phyloP scores from a whole-genome alignment of 2,888 invertebrate genomes.

The Hirtodrosophila histrioides region DNA sequence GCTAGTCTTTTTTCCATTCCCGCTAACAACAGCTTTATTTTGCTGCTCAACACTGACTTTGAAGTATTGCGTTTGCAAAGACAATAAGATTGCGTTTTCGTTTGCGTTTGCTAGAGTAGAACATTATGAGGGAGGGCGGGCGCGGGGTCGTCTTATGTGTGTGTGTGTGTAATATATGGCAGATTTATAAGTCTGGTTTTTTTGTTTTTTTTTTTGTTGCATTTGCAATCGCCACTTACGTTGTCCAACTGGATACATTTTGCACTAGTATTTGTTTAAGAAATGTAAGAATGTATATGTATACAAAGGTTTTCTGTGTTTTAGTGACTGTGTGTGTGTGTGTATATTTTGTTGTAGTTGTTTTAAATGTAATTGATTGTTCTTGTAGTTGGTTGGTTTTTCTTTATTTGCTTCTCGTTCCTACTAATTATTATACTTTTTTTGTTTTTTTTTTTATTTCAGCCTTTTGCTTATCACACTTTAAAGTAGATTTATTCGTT shows the following conservation, averaged over 20 bases:
- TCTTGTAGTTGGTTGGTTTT: conserved; percentile 52
- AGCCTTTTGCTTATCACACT: conserved; percentile 83
- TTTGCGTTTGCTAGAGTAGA: conserved; percentile 43
- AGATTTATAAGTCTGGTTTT: conserved; percentile 42
- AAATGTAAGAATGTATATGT: conserved; percentile 73
- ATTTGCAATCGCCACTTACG: conserved; percentile 85
- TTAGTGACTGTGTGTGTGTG: conserved; percentile 57
- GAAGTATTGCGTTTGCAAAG: conserved; percentile 48
- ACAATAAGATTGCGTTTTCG: conserved; percentile 9
- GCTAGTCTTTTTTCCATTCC: too few species aligned
- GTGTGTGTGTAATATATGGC: conserved; percentile 52
- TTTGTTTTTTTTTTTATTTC: conserved; percentile 75
- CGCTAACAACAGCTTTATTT: too few species aligned
- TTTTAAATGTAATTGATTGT: conserved; percentile 76
- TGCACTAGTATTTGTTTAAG: conserved; percentile 73
- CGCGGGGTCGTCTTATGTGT: conserved; percentile 4
- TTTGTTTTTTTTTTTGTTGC: conserved; percentile 15
- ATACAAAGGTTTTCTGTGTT: conserved; percentile 69
- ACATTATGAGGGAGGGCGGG: conserved; percentile 23
- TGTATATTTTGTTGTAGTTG: conserved; percentile 51
- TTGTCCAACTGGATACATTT: conserved; percentile 89
- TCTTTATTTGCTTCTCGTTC: conserved; percentile 64
- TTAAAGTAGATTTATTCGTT: conserved; percentile 83
- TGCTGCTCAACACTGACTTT: conserved; percentile 7
- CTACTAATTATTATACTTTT: conserved; percentile 72